phyloP scores from a whole-genome alignment of 1,140 invertebrate genomes.

The Lepidurus apus region DNA sequence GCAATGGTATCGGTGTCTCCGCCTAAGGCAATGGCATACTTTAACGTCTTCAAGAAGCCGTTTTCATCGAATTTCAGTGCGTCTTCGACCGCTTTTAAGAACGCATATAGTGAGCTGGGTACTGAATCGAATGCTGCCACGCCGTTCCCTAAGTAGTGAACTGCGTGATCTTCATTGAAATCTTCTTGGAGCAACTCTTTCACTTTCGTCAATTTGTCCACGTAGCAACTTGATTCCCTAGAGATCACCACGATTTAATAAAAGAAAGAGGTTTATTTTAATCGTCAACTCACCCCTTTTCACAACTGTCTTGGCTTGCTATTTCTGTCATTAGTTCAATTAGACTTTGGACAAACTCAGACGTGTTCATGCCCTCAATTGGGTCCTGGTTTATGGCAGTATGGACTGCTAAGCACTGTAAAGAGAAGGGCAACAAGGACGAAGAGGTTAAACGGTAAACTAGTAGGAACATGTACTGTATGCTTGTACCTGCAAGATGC shows the following conservation, averaged over 20 bases:
- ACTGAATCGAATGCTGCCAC: slow-evolving; percentile 64
- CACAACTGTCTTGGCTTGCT: slow-evolving; percentile 48
- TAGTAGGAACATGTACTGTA: background rate
- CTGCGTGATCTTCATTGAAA: slow-evolving; percentile 48
- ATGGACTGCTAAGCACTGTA: slow-evolving; percentile 43
- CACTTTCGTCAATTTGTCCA: slow-evolving; percentile 49
- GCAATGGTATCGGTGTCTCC: slow-evolving; percentile 77
- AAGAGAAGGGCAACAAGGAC: background rate
- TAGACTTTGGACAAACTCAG: slow-evolving; percentile 53
- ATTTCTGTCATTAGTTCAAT: slow-evolving; percentile 55
- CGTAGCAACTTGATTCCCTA: slow-evolving; percentile 44
- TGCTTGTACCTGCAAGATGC: slow-evolving; percentile 49
- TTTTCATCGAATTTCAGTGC: slow-evolving; percentile 30
- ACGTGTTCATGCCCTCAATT: slow-evolving; percentile 39
- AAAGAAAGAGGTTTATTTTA: slow-evolving; percentile 25
- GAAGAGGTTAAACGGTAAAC: background rate
- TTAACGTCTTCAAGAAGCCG: slow-evolving; percentile 51
- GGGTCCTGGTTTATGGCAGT: slow-evolving; percentile 42
- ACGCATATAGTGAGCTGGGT: slow-evolving; percentile 61
- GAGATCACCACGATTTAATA: slow-evolving; percentile 42
- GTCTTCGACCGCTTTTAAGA: slow-evolving; percentile 31
- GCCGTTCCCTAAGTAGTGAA: slow-evolving; percentile 55
- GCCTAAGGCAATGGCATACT: slow-evolving; percentile 64
- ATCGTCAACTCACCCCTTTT: slow-evolving; percentile 43
- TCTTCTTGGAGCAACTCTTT: slow-evolving; percentile 47